phyloP scores from a whole-genome alignment of 2,888 invertebrate species.

The Choreutis nemorana region DNA sequence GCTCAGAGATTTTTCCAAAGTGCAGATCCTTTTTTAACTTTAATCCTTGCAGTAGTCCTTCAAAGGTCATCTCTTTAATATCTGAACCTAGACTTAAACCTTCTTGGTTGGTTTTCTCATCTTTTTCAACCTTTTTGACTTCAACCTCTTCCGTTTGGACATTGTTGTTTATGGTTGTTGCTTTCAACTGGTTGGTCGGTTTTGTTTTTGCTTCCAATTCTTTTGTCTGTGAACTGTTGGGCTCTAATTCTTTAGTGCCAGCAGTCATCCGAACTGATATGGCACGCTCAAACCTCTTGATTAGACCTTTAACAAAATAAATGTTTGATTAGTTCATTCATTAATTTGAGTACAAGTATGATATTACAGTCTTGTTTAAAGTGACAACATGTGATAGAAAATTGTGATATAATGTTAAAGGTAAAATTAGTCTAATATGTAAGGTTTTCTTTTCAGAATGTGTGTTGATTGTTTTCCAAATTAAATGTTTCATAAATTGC shows the following conservation, averaged over 20 bases:
- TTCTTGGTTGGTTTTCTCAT: constrained; percentile 20
- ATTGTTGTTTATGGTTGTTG: constrained; percentile 21
- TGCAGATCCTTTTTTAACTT: constrained; percentile 44
- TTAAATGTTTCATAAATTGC: too few relatives aligned
- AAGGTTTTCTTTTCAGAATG: too few relatives aligned
- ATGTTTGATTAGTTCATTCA: too few relatives aligned
- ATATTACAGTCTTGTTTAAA: too few relatives aligned
- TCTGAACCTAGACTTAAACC: constrained; percentile 30
- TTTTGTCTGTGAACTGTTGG: too few relatives aligned
- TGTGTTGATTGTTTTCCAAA: too few relatives aligned
- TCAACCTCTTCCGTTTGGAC: constrained; percentile 11
- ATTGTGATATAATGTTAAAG: too few relatives aligned
- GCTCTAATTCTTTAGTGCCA: constrained; percentile 16
- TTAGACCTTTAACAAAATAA: constrained; percentile 25
- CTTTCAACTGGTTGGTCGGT: constrained; percentile 13
- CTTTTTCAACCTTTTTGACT: constrained; percentile 13
- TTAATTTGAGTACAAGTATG: too few relatives aligned
- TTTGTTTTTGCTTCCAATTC: background rate
- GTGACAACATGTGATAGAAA: too few relatives aligned
- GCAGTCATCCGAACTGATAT: constrained; percentile 24
- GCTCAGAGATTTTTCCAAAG: constrained; percentile 48
- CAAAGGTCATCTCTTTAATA: constrained; percentile 38
- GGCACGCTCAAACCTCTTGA: constrained; percentile 38
- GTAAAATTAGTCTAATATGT: too few relatives aligned
- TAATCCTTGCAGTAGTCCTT: constrained; percentile 43